A percentile compares a stretch with the other conserved stretches of the same genome.
phyloP scores from a whole-genome alignment of 1,140 invertebrate species.

The Sminthurinus signatus region DNA sequence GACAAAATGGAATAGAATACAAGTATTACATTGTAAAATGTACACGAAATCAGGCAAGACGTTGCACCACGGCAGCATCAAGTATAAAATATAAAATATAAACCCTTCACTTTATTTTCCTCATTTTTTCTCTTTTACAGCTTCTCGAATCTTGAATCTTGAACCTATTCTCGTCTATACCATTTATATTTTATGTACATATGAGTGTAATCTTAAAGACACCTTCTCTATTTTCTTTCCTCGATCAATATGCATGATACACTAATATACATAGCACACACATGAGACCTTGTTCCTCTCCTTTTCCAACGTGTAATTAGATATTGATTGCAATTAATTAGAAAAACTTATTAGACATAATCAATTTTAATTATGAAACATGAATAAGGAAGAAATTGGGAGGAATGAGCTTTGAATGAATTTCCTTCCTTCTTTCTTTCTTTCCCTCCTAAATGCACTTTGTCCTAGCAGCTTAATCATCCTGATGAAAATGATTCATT shows the following conservation, averaged over 20 bases:
- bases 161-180: no score
- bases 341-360: conserved; percentile 33
- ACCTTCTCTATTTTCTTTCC: background rate
- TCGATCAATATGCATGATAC: background rate
- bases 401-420: conserved; percentile 8
- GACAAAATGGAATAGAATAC: no score
- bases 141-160: no score
- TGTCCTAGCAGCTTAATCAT: background rate
- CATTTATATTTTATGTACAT: no score
- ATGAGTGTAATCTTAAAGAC: no score
- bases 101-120: background rate
- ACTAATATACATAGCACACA: conserved; percentile 3
- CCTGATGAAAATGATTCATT: no score
- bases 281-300: background rate
- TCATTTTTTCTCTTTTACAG: no score
- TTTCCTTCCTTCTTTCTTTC: background rate
- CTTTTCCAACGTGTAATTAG: no score
- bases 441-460: background rate
- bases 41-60: no score
- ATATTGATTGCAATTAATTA: conserved; percentile 36
- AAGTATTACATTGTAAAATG: no score
- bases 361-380: conserved; percentile 30
- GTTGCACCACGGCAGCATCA: background rate
- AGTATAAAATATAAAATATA: background rate
- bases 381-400: conserved; percentile 16